phyloP scores from a whole-genome alignment of 2,888 invertebrate species.

The Eupithecia centaureata region DNA sequence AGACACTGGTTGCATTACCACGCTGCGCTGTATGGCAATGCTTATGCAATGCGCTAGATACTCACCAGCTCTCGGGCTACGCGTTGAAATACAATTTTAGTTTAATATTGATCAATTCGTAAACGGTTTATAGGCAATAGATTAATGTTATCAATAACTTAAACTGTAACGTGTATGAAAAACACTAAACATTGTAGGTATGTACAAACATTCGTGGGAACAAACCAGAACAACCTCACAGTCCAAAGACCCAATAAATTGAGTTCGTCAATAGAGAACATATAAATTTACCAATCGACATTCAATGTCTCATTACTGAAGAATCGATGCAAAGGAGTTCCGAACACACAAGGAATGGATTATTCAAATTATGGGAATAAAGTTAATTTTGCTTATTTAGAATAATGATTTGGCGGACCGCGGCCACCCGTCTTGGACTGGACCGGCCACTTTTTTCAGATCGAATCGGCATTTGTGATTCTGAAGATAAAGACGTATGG shows the following conservation, averaged over 20 bases:
- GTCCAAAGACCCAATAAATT: conserved; percentile 67
- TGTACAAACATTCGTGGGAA: conserved; percentile 61
- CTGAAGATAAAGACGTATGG: conserved; percentile 81
- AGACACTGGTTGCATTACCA: too few species aligned
- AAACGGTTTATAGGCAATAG: not conserved
- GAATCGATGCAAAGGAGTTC: conserved; percentile 43
- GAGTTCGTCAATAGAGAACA: conserved; percentile 71
- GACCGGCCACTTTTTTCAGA: conserved; percentile 68
- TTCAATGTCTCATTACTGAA: conserved; percentile 66
- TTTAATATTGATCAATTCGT: too few species aligned
- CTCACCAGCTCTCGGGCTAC: too few species aligned
- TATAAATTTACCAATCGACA: conserved; percentile 74
- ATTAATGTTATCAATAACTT: not conserved
- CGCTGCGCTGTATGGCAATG: too few species aligned
- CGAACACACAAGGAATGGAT: conserved; percentile 32
- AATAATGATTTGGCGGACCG: conserved; percentile 75
- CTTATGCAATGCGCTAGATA: too few species aligned
- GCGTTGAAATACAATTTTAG: too few species aligned
- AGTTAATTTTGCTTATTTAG: conserved; percentile 82
- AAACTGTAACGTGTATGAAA: not conserved
- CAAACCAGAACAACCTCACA: conserved; percentile 53
- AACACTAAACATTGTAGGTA: not conserved
- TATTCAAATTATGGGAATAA: conserved; percentile 83
- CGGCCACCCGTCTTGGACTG: conserved; percentile 80
- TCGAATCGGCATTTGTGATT: conserved; percentile 77